Base-by-base conservation (phyloP, 1,140 invertebrate species). In the Reticulitermes speratus region DNA sequence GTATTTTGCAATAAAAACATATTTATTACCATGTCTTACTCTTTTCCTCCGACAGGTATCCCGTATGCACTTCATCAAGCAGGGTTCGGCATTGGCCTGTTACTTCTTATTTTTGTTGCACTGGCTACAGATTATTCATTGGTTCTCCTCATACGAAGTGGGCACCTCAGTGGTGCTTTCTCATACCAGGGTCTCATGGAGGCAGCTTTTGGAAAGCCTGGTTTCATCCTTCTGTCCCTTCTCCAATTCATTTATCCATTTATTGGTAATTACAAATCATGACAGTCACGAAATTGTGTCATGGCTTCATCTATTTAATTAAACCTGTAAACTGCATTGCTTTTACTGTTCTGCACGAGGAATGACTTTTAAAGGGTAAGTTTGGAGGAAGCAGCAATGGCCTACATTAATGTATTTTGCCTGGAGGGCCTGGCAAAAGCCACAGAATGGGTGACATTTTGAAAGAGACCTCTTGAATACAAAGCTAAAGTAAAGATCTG, bases 201-300 rank as follows among this genome's bases (percentile, higher is more conserved):
- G 87, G 94, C 95, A 7, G 95, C 96, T 30, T 97, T 97, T 91
- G 97, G 97, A 32, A 93, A 93, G 89, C 92, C 94, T 83, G 97
- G 96, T 21, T 97, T 96, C 91, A 95, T 96, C 88, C 91, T 97
- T 75, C 91, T 97, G 7, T 96, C 96, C 1, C 90, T 94, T 44
- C 91, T 97, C 82, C 97, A 98, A 89, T 97, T 97, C 89, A 92
- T 96, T 88, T 97, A 97, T 92, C 97, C 96, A 23, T 96, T 97
- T 88, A 95, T 97, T 89, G 96, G 96, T 97, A 92, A 93, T 92
- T 91, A 85, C 23, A 85, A 65, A 38, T 38, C 38, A 38, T 38
- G 38, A 38, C 38, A 38, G 38, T 2, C 25, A n/a, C 25, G 7
- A 84, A 84, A 84, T 16, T 30, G 23, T 23, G 30, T 75, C 30